Conservation (phyloP, 2,888 invertebrate genomes). For the Eucera pruinosa region DNA sequence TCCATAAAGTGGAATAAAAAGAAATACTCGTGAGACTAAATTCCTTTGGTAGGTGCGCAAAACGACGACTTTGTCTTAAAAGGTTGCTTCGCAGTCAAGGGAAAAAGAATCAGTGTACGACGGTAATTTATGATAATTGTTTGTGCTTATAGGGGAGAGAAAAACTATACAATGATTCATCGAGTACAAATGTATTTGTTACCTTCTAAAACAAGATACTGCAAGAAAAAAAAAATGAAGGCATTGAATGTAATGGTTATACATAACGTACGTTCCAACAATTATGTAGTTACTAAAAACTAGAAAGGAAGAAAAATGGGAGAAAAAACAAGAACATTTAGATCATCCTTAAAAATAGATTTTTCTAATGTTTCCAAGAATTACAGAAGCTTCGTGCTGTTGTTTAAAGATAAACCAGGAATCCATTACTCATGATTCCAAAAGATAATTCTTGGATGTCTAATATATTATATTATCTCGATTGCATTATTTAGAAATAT, state of each 20-base stretch:
- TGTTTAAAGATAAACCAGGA: neutral
- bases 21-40: neutral
- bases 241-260: neutral
- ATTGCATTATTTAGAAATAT: neutral
- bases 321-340: neutral
- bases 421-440: neutral
- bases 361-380: neutral
- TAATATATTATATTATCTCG: neutral
- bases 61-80: neutral
- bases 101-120: neutral
- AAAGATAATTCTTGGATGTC: neutral
- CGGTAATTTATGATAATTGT: constrained; percentile 15
- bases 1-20: neutral
- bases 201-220: neutral
- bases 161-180: constrained; percentile 15
- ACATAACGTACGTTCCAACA: neutral
- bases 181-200: neutral
- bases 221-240: neutral
- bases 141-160: constrained; percentile 1
- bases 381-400: neutral
- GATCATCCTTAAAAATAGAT: neutral
- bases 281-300: neutral
- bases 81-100: neutral
- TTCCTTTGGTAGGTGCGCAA: neutral
- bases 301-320: neutral